Evolutionary conservation across 2,888 invertebrate species (phyloP).

Genomic region (Prosopocoilus inquinatus): DNA sequence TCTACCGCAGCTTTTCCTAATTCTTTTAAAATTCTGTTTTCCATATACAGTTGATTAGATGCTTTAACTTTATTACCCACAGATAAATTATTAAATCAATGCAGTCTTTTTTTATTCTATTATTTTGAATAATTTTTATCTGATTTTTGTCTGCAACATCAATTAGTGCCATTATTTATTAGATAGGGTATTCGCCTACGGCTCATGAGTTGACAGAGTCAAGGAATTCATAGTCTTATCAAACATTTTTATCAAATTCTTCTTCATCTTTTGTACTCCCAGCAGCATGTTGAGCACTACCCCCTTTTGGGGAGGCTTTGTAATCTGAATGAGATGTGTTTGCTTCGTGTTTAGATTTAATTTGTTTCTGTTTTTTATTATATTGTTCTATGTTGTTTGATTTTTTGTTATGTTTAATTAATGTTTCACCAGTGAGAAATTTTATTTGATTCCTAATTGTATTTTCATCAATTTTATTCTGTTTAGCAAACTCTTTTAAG

Average conservation of each 20-base stretch:
- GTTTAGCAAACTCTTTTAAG: slow-evolving; percentile 11
- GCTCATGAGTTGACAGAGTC: background rate
- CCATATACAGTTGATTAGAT: background rate
- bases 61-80: background rate
- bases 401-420: slow-evolving; percentile 41
- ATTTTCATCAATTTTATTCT: slow-evolving; percentile 9
- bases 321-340: too few species aligned
- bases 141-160: background rate
- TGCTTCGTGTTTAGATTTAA: background rate
- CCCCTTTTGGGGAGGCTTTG: too few species aligned
- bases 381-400: slow-evolving; percentile 46
- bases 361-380: background rate
- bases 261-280: background rate
- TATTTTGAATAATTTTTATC: background rate
- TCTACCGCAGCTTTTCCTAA: background rate
- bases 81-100: background rate
- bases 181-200: too few species aligned
- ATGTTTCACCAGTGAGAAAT: slow-evolving; percentile 13
- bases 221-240: background rate
- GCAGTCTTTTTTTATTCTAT: background rate
- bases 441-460: slow-evolving; percentile 15
- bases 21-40: slow-evolving; percentile 3
- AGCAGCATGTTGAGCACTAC: too few species aligned
- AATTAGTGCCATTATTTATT: slow-evolving; percentile 1
- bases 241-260: background rate